Evolutionary conservation across 2,888 invertebrate species (phyloP).

Genomic region (Epirrhoe tristata): DNA sequence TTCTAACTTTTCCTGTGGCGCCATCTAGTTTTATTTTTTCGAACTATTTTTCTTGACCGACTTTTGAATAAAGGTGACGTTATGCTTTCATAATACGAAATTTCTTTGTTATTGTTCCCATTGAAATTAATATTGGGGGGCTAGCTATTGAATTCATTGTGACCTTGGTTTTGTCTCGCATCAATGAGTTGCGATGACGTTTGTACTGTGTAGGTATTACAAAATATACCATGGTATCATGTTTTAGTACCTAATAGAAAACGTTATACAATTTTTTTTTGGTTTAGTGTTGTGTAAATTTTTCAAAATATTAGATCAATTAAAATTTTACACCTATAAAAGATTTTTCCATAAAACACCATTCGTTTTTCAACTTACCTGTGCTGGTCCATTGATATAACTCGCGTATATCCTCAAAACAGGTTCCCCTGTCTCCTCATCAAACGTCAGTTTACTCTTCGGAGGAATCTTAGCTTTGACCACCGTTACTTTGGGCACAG

Average conservation of each 20-base stretch:
- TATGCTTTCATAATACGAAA: not conserved
- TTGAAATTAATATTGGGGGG: not conserved
- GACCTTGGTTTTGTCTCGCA: not conserved
- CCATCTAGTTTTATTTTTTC: constrained; percentile 27
- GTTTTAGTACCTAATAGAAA: too few species aligned
- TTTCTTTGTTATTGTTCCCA: not conserved
- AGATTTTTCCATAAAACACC: too few species aligned
- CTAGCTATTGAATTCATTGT: not conserved
- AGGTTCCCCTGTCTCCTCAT: constrained; percentile 78
- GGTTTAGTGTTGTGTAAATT: too few species aligned
- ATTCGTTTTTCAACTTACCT: constrained; percentile 54
- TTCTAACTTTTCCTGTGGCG: constrained; percentile 27
- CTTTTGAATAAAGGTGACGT: not conserved
- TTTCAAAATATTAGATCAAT: too few species aligned
- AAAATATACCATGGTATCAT: too few species aligned
- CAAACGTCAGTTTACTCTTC: constrained; percentile 75
- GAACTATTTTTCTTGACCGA: constrained; percentile 13
- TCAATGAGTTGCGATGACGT: not conserved
- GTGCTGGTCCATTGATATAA: constrained; percentile 68
- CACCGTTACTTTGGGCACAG: constrained; percentile 57
- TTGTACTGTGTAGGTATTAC: too few species aligned
- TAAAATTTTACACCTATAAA: too few species aligned
- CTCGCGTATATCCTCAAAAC: constrained; percentile 85
- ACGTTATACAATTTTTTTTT: too few species aligned
- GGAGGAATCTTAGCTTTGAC: constrained; percentile 77